Evolutionary conservation across 2,797 vertebrate genomes (phyloP).

Genomic region (Lepilemur ruficaudatus): DNA sequence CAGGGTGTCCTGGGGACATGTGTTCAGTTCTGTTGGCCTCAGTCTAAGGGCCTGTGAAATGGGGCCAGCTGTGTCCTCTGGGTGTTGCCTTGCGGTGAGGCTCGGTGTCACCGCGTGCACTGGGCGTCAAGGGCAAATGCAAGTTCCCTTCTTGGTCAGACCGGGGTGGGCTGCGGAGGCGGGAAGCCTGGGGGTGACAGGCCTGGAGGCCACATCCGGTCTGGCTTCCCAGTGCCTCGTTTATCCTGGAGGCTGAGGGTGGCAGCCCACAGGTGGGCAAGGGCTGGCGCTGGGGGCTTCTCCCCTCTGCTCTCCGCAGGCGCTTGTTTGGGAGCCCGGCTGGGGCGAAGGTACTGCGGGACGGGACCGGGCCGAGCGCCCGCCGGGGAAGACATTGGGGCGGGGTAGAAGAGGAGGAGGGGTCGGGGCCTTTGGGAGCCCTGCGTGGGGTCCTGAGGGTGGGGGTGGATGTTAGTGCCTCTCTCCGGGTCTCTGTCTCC

Average conservation of each 20-base stretch:
- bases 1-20: neutral
- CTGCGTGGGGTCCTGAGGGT: neutral
- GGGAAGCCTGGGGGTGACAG: neutral
- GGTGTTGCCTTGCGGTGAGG: neutral
- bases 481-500: neutral
- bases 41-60: neutral
- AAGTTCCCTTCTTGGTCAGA: neutral
- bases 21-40: neutral
- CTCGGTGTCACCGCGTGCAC: neutral
- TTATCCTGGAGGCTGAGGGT: neutral
- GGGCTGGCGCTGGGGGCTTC: neutral
- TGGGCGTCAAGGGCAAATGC: neutral
- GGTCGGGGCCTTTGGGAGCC: neutral
- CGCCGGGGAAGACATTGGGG: neutral
- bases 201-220: constrained; percentile 36
- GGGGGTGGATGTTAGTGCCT: neutral
- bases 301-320: neutral
- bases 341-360: neutral
- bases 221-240: neutral
- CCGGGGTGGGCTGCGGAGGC: neutral
- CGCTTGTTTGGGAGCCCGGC: neutral
- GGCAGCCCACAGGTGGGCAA: neutral
- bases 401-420: neutral
- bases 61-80: neutral
- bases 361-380: neutral